These are phyloP conservation scores for Corydoras sp. DNA, from an alignment of 2,113 vertebrate species.

Conservation along the genomic window DNA sequence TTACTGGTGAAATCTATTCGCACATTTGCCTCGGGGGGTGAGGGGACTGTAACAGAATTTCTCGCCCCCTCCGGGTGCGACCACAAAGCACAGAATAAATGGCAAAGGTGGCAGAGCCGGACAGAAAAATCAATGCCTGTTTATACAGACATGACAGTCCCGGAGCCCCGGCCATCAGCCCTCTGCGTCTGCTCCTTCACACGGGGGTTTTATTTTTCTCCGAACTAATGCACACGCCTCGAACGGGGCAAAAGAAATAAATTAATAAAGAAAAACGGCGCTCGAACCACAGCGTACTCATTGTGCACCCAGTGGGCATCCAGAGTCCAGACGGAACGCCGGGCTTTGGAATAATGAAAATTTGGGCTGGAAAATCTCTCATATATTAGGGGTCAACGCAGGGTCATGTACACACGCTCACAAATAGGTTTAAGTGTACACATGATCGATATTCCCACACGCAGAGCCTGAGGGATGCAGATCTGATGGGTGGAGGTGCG, in stretches of 20 bases:
- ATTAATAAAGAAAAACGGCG: too few relatives aligned
- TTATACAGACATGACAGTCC: slow-evolving; percentile 98
- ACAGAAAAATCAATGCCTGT: slow-evolving; percentile 99
- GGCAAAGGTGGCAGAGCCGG: slow-evolving; percentile 91
- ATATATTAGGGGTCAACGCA: slow-evolving; percentile 4
- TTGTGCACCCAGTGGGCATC: slow-evolving; percentile 62
- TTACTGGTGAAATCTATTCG: slow-evolving; percentile 99
- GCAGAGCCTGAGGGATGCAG: slow-evolving; percentile 27
- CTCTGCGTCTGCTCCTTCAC: slow-evolving; percentile 37
- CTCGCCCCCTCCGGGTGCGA: slow-evolving; percentile 93
- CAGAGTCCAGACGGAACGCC: neutral
- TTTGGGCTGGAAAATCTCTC: slow-evolving; percentile 19
- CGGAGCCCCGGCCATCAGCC: slow-evolving; percentile 65
- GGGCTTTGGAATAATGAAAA: slow-evolving; percentile 13
- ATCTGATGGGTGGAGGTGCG: slow-evolving; percentile 26
- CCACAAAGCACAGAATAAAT: slow-evolving; percentile 99
- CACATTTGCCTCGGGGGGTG: slow-evolving; percentile 92
- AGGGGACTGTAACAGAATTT: slow-evolving; percentile 99
- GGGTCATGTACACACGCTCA: slow-evolving; percentile 1
- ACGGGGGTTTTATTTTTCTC: slow-evolving; percentile 29
- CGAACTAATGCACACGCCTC: slow-evolving; percentile 26
- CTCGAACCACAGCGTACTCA: slow-evolving; percentile 34
- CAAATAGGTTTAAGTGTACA: slow-evolving; percentile 22
- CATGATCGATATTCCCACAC: slow-evolving; percentile 33
- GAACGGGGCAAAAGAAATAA: slow-evolving; percentile 17